Evolutionary conservation across 2,113 vertebrate species (phyloP), one percentile per base, ranked within the genome.

Genomic region (Otus sunia): DNA sequence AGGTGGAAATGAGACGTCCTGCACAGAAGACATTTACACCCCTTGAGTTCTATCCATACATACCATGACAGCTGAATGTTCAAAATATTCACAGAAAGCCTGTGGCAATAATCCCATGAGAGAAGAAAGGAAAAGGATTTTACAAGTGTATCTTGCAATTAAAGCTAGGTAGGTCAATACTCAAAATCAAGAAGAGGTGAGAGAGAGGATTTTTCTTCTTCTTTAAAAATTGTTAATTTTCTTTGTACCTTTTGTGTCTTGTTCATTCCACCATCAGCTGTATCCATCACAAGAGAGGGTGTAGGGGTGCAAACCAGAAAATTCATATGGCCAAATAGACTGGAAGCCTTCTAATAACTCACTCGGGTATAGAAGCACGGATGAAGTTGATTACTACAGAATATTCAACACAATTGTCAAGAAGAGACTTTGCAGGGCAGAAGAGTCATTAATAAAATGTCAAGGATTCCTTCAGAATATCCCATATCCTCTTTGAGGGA

Each of bases 11-110:
- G 6, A 64, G n/a, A 21, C 1, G 32, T 69, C 59, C 72, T 80
- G 55, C 30, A 80, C 30, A 84, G 49, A 83, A 83, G 37, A 14
- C 14, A 5, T 29, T 60, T 18, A 12, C 18, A 36, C 12, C 39
- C 27, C 50, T 77, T 49, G 43, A 68, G 17, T 56, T 94, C 80
- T 80, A 5, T 19, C 22, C 0, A 0, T 19, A 13, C 11, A 3
- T 29, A 13, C n/a, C 30, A 9, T 10, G 30, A 43, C 9, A 60
- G 39, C 23, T 39, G 30, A 47, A 30, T 26, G 16, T 58, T 73
- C 41, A 74, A 84, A 74, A 59, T 37, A 45, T 67, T 89, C 52
- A 84, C 32, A 78, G 39, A 77, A 80, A 73, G 6, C 26, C n/a
- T 27, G 39, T 30, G 36, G 34, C 27, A 77, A 43, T 29, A 77